Percentiles rank a stretch among this genome's conserved stretches.
These are phyloP conservation scores for Parapsyche elsis DNA, from an alignment of 1,140 invertebrate species.

Conservation along the genomic window DNA sequence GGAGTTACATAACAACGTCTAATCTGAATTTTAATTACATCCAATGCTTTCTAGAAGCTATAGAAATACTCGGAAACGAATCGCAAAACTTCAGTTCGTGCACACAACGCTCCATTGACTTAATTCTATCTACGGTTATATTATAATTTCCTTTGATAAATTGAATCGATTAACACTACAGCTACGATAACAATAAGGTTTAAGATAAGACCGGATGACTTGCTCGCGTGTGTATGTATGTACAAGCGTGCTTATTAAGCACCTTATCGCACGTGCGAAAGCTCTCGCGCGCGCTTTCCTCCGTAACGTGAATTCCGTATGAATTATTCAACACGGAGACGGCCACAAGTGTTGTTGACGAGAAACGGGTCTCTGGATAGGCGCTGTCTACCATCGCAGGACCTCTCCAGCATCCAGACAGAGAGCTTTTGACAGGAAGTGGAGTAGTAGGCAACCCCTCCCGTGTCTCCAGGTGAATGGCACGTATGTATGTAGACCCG, in stretches of 20 bases:
- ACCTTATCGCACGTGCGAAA: not conserved
- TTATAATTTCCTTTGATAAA: too few relatives aligned
- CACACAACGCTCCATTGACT: too few relatives aligned
- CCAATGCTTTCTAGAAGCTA: too few relatives aligned
- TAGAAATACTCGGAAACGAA: too few relatives aligned
- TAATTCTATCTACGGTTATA: too few relatives aligned
- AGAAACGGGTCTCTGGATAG: not conserved
- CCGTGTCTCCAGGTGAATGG: not conserved
- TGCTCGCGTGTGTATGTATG: not conserved
- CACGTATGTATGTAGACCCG: not conserved
- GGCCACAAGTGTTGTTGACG: constrained; percentile 36
- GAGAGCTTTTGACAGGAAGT: not conserved
- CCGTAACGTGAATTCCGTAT: not conserved
- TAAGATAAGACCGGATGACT: not conserved
- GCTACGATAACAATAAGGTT: too few relatives aligned
- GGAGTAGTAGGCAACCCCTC: not conserved
- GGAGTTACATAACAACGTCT: too few relatives aligned
- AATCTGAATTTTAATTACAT: too few relatives aligned
- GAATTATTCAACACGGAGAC: constrained; percentile 27
- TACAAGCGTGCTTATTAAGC: constrained; percentile 24
- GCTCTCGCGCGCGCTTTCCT: not conserved
- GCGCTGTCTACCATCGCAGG: not conserved
- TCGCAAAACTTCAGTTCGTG: too few relatives aligned
- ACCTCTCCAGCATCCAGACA: not conserved
- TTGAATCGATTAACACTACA: too few relatives aligned